Percentiles rank a stretch among this genome's conserved stretches.
Evolutionary conservation across 2,113 vertebrate species (phyloP).

Genomic region (Protobothrops flavoviridis): DNA sequence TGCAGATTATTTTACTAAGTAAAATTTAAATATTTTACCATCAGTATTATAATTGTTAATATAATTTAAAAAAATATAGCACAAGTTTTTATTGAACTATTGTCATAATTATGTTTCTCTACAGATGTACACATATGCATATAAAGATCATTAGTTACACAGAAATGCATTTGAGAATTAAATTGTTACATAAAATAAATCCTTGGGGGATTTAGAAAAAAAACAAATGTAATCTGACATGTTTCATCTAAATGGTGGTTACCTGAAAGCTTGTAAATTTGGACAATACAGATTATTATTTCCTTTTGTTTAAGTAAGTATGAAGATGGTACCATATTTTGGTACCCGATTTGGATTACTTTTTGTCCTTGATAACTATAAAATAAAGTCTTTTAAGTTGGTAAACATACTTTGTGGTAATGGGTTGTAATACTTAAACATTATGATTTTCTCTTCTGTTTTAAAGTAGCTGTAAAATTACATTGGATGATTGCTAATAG

Average conservation of each 20-base stretch:
- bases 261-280: neutral
- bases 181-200: neutral
- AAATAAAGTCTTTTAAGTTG: neutral
- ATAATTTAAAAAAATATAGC: slow-evolving; percentile 19
- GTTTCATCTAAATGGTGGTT: neutral
- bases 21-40: slow-evolving; percentile 20
- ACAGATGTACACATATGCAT: neutral
- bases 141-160: neutral
- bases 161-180: neutral
- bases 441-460: neutral
- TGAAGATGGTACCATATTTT: neutral
- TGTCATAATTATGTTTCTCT: neutral
- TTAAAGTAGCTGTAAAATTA: neutral
- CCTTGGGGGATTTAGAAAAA: neutral
- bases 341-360: neutral
- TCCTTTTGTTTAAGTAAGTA: neutral
- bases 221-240: neutral
- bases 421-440: neutral
- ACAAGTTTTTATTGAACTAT: neutral
- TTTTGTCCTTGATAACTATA: neutral
- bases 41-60: slow-evolving; percentile 22
- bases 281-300: neutral
- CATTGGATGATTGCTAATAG: neutral
- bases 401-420: too few relatives aligned
- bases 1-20: neutral